Conservation (phyloP, 2,797 vertebrate species). For the Bradypus variegatus region DNA sequence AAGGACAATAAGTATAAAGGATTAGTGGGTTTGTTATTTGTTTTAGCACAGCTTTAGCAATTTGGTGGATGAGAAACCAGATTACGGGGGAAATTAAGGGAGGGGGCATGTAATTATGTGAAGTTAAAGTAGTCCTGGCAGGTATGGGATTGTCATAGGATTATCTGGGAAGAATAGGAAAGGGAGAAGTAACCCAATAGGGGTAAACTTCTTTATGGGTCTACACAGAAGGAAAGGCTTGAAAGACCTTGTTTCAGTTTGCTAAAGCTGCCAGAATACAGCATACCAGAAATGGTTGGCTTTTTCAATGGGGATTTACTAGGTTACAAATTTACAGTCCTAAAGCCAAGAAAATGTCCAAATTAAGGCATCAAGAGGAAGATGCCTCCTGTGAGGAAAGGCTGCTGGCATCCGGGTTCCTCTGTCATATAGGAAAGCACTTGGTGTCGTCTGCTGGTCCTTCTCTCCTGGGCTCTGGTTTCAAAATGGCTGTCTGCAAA, state of each 20-base stretch:
- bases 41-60: conserved; percentile 13
- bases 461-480: too few relatives aligned
- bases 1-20: not conserved
- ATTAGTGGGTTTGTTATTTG: not conserved
- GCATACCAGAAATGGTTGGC: too few relatives aligned
- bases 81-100: not conserved
- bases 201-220: not conserved
- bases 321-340: too few relatives aligned
- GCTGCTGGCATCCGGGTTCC: too few relatives aligned
- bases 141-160: not conserved
- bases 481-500: too few relatives aligned
- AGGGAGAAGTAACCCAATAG: not conserved
- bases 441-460: too few relatives aligned
- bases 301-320: too few relatives aligned
- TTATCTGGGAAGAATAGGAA: not conserved
- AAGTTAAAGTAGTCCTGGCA: not conserved
- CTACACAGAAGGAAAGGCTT: not conserved
- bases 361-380: too few relatives aligned
- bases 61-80: not conserved
- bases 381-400: too few relatives aligned
- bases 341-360: too few relatives aligned
- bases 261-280: too few relatives aligned
- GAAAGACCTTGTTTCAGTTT: not conserved
- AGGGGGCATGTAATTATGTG: not conserved
- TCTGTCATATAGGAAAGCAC: too few relatives aligned